These are phyloP conservation scores for Sprattus sprattus DNA, from an alignment of 2,113 vertebrate genomes.

Conservation along the genomic window DNA sequence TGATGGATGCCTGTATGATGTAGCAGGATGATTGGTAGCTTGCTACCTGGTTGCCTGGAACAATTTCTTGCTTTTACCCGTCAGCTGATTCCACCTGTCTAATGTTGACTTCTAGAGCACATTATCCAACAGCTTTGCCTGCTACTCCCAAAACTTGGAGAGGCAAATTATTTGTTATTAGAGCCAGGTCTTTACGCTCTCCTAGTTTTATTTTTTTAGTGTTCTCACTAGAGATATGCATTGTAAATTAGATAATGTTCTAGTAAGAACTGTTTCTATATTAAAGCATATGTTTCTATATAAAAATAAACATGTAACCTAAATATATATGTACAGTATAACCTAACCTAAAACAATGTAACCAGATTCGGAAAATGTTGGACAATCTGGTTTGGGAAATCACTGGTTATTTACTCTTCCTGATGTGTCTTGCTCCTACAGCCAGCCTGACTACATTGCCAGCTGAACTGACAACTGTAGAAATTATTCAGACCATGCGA, in stretches of 20 bases:
- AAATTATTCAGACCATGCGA: neutral
- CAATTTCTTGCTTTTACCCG: conserved; percentile 44
- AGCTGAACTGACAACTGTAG: neutral
- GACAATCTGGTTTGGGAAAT: neutral
- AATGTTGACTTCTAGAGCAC: conserved; percentile 50
- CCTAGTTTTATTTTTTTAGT: too few species aligned
- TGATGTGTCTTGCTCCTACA: neutral
- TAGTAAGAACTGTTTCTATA: neutral
- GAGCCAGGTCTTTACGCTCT: too few species aligned
- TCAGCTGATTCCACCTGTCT: conserved; percentile 47
- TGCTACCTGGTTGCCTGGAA: conserved; percentile 31
- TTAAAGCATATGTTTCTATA: neutral
- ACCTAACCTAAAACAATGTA: too few species aligned
- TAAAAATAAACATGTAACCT: neutral
- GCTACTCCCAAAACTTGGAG: too few species aligned
- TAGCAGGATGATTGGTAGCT: conserved; percentile 41
- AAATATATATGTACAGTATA: neutral
- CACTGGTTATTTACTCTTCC: neutral
- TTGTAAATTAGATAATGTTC: neutral
- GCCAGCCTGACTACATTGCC: neutral
- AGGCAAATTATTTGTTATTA: too few species aligned
- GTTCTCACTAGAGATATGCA: neutral
- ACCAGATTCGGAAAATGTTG: neutral
- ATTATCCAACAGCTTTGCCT: conserved; percentile 47
- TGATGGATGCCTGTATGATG: conserved; percentile 32